phyloP scores from a whole-genome alignment of 2,113 vertebrate genomes.

The Aspiorhynchus laticeps region DNA sequence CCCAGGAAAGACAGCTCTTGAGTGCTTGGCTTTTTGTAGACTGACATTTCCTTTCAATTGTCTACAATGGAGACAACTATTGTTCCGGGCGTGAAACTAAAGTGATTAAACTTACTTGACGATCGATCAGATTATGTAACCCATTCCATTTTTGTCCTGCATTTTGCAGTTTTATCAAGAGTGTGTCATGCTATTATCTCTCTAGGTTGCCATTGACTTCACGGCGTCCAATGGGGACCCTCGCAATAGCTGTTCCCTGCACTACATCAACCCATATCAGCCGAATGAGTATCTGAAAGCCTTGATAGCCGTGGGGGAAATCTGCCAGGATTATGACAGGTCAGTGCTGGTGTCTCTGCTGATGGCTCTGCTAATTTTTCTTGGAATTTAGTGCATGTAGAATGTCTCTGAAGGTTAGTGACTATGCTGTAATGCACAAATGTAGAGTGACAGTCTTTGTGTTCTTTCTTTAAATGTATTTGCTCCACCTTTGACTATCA shows the following conservation, averaged over 20 bases:
- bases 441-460: neutral
- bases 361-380: neutral
- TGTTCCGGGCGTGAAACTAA: conserved; percentile 13
- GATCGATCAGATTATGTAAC: conserved; percentile 11
- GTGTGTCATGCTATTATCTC: conserved; percentile 13
- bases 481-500: neutral
- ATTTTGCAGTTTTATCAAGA: conserved; percentile 20
- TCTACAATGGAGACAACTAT: neutral
- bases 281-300: conserved; percentile 95
- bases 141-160: neutral
- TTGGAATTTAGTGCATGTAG: neutral
- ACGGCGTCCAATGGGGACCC: conserved; percentile 95
- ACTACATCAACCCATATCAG: conserved; percentile 95
- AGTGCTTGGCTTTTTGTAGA: neutral
- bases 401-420: neutral
- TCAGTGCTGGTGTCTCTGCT: conserved; percentile 64
- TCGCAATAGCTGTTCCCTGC: conserved; percentile 93
- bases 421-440: neutral
- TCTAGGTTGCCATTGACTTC: conserved; percentile 94
- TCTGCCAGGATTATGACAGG: conserved; percentile 98
- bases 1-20: neutral
- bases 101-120: neutral
- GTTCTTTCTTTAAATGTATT: neutral
- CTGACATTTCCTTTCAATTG: conserved; percentile 1
- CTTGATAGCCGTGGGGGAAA: conserved; percentile 90